A percentile compares a stretch with the other conserved stretches of the same genome.
phyloP scores from a whole-genome alignment of 2,888 invertebrate species.

The Embidobia sp. region DNA sequence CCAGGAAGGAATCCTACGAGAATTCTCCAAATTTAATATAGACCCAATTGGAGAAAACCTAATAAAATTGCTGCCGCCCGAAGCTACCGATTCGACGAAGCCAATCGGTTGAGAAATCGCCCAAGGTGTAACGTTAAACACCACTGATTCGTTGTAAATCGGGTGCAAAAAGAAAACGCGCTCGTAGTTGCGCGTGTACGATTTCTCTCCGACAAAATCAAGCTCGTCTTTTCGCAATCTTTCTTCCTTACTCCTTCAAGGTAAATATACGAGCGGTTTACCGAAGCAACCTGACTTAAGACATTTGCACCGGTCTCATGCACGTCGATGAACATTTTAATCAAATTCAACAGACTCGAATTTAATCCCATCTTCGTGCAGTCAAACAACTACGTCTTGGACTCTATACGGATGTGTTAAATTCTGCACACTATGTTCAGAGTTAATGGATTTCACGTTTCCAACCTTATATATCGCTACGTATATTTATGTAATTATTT shows the following conservation, averaged over 20 bases:
- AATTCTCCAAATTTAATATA: slow-evolving; percentile 80
- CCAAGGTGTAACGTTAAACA: slow-evolving; percentile 77
- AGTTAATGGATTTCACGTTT: too few relatives aligned
- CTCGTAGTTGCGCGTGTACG: slow-evolving; percentile 56
- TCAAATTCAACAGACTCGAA: slow-evolving; percentile 43
- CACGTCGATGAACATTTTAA: slow-evolving; percentile 57
- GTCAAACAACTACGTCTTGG: slow-evolving; percentile 25
- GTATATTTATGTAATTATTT: too few relatives aligned
- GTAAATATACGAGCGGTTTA: slow-evolving; percentile 64
- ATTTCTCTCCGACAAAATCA: slow-evolving; percentile 60
- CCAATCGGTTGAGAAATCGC: slow-evolving; percentile 76
- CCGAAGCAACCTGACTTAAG: slow-evolving; percentile 57
- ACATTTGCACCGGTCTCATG: slow-evolving; percentile 55
- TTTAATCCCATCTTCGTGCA: slow-evolving; percentile 31
- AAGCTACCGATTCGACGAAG: slow-evolving; percentile 69
- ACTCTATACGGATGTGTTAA: slow-evolving; percentile 9
- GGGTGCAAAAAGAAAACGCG: slow-evolving; percentile 65
- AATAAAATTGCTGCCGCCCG: slow-evolving; percentile 78
- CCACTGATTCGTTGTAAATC: slow-evolving; percentile 74
- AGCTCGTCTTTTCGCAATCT: slow-evolving; percentile 60
- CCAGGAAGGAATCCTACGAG: slow-evolving; percentile 72
- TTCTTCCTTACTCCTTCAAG: slow-evolving; percentile 59
- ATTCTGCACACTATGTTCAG: slow-evolving; percentile 20
- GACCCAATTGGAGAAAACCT: slow-evolving; percentile 79
- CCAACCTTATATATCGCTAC: too few relatives aligned